A percentile compares a stretch with the other conserved stretches of the same genome.
phyloP scores from a whole-genome alignment of 2,888 invertebrate genomes.

The Philonicus albiceps region DNA sequence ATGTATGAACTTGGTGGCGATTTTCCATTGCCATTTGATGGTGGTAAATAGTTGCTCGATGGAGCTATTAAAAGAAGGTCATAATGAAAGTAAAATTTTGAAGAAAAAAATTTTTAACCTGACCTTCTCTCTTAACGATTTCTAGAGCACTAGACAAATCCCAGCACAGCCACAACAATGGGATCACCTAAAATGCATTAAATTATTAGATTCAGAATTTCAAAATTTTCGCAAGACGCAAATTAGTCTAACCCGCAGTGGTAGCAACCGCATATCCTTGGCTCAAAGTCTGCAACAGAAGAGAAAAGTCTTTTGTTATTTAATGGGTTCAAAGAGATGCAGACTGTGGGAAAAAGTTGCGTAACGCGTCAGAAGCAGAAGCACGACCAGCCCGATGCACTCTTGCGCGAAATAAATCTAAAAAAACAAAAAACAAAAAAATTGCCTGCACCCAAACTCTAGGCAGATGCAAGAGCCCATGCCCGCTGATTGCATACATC shows the following conservation, averaged over 20 bases:
- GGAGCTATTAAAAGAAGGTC: slow-evolving; percentile 53
- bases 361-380: not conserved
- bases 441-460: not conserved
- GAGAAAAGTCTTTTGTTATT: not conserved
- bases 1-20: slow-evolving; percentile 67
- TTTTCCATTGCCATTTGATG: slow-evolving; percentile 62
- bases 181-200: not conserved
- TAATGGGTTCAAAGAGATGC: not conserved
- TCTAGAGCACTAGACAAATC: not conserved
- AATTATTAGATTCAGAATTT: not conserved
- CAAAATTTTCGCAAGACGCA: not conserved
- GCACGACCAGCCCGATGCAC: not conserved
- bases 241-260: not conserved
- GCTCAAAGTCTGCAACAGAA: not conserved
- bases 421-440: not conserved
- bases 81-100: not conserved
- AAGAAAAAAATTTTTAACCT: not conserved
- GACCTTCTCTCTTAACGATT: slow-evolving; percentile 55
- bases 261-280: slow-evolving; percentile 6
- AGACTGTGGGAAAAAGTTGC: slow-evolving; percentile 5
- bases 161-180: not conserved
- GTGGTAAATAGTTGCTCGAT: slow-evolving; percentile 58
- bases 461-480: not conserved
- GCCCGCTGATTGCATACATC: not conserved
- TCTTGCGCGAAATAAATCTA: not conserved